These are phyloP conservation scores for Gymnarchus niloticus DNA, from an alignment of 2,113 vertebrate genomes.

Conservation along the genomic window DNA sequence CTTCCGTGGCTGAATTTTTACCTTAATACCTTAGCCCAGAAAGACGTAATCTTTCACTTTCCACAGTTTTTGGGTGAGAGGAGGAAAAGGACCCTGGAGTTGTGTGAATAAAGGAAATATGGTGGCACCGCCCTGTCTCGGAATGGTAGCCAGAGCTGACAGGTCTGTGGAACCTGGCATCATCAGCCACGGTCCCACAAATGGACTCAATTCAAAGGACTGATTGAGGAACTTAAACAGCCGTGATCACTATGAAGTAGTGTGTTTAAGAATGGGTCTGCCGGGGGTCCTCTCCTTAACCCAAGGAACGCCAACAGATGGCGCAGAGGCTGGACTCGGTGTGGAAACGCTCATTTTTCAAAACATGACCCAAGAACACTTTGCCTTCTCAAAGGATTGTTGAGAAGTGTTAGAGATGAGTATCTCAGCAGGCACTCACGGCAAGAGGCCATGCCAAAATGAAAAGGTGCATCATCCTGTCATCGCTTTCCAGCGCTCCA, in stretches of 20 bases:
- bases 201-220: constrained; percentile 51
- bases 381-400: background rate
- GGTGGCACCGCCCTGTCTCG: background rate
- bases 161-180: background rate
- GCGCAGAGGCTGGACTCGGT: background rate
- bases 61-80: no score
- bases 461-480: background rate
- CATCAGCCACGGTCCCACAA: constrained; percentile 23
- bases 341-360: background rate
- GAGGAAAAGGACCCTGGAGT: background rate
- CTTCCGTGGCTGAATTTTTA: no score
- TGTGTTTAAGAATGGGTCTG: constrained; percentile 38
- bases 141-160: background rate
- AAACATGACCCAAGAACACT: background rate
- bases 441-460: background rate
- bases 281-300: constrained; percentile 30
- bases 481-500: background rate
- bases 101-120: no score
- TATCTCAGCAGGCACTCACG: background rate
- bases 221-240: constrained; percentile 55
- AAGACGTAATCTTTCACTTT: no score
- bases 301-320: constrained; percentile 24
- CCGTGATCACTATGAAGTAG: constrained; percentile 35
- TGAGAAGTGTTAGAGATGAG: background rate
- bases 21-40: no score